Evolutionary conservation across 1,140 invertebrate genomes (phyloP), one percentile per base, ranked within the genome.

Genomic region (Heliconius melpomene): DNA sequence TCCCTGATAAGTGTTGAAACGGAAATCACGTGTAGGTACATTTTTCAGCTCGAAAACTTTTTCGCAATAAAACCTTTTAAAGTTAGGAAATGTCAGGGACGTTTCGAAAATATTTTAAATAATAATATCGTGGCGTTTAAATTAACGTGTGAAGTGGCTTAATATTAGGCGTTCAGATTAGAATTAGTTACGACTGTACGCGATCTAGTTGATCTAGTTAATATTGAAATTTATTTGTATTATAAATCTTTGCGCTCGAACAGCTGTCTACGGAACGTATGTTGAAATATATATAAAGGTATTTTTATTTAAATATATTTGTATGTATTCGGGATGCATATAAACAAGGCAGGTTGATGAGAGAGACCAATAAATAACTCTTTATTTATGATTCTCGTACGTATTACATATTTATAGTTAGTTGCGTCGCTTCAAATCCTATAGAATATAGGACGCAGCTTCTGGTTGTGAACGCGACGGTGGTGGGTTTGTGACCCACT

Each of bases 181-280:
- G 79, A 38, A 66, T 70, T 71, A 79, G 79, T 79, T 76, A 71
- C 66, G 74, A 38, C 46, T 40, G 23, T 52, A 75, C 75, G 77
- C 75, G 79, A 57, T 54, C 46, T 66, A 26, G 29, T 70, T 71
- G 74, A 82, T 83, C 82, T 77, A 82, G 77, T 85, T 84, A 46
- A 79, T 81, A 84, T 87, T 87, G 78, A 84, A 82, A 84, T 80
- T 80, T 82, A 84, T 84, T 85, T 85, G 79, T 81, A 78, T 80
- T 81, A 84, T 85, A 83, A 84, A 83, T 84, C 81, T 80, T 79
- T 71, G 75, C 75, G 46, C 60, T 66, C 23, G 60, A 66, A 66
- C 60, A 66, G 23, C 60, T 66, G 60, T 66, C 60, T 66, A 16
- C 60, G n/a, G 60, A 29, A 16, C 60, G 23, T 66, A 66, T 66